Conservation (phyloP, 2,797 vertebrate species). For the Xerus rutilus region DNA sequence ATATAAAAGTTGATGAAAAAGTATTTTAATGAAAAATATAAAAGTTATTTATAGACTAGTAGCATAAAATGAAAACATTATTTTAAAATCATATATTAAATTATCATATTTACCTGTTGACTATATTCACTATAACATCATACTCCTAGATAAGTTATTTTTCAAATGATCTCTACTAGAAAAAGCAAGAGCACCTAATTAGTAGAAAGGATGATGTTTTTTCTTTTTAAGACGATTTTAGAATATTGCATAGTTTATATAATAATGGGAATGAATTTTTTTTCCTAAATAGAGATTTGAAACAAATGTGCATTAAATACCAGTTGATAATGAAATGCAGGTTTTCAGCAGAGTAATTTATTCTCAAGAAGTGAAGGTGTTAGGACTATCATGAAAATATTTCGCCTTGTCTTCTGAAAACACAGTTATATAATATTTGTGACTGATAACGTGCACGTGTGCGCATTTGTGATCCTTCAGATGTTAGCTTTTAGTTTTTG, state of each 20-base stretch:
- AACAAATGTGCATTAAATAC: neutral
- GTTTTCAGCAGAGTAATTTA: neutral
- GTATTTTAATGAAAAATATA: slow-evolving; percentile 63
- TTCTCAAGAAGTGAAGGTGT: slow-evolving; percentile 5
- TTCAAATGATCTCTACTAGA: neutral
- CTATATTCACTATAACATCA: neutral
- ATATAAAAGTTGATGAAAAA: slow-evolving; percentile 57
- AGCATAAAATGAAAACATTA: slow-evolving; percentile 31
- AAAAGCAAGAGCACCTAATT: slow-evolving; percentile 53
- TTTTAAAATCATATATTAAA: slow-evolving; percentile 56
- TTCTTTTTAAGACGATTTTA: slow-evolving; percentile 57
- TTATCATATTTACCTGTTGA: slow-evolving; percentile 36
- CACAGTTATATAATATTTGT: slow-evolving; percentile 2
- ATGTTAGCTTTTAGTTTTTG: neutral
- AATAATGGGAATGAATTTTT: slow-evolving; percentile 2
- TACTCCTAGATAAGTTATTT: slow-evolving; percentile 24
- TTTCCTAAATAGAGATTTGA: slow-evolving; percentile 26
- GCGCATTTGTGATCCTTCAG: neutral
- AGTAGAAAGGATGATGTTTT: slow-evolving; percentile 33
- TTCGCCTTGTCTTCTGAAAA: slow-evolving; percentile 29
- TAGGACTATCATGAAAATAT: neutral
- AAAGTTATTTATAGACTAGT: slow-evolving; percentile 21
- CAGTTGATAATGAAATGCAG: neutral
- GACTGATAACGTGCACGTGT: neutral
- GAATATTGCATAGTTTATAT: neutral